Conservation (phyloP, 2,797 vertebrate genomes). For the Dryobates pubescens region DNA sequence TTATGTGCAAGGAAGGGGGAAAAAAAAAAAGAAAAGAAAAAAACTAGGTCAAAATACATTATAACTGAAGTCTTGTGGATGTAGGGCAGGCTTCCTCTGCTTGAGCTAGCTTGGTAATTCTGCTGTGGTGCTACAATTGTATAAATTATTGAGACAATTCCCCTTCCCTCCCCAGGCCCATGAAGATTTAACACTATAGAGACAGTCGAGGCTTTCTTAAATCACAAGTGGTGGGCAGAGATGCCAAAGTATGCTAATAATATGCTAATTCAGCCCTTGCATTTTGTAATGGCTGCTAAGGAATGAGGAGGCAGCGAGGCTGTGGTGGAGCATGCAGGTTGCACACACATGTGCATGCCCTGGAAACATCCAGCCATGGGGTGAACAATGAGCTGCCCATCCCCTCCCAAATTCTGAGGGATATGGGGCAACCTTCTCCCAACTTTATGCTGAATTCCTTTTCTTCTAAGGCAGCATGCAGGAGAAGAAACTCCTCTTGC, state of each 20-base stretch:
- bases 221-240: neutral
- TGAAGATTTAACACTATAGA: neutral
- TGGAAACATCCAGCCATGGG: neutral
- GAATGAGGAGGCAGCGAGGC: neutral
- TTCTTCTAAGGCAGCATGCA: neutral
- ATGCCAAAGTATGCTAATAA: neutral
- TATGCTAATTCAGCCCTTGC: neutral
- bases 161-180: neutral
- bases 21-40: neutral
- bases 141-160: conserved; percentile 45
- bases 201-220: neutral
- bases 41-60: conserved; percentile 41
- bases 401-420: neutral
- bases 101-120: conserved; percentile 16
- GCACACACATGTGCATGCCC: accelerated
- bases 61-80: conserved; percentile 72
- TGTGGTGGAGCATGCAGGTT: neutral
- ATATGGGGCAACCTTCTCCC: neutral
- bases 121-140: conserved; percentile 21
- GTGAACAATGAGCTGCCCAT: neutral
- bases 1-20: neutral
- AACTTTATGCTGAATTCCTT: neutral
- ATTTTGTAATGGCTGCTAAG: neutral
- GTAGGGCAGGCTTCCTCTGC: conserved; percentile 81
- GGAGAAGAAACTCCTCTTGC: neutral